A percentile compares a stretch with the other conserved stretches of the same genome.
Evolutionary conservation across 2,113 vertebrate species (phyloP).

Genomic region (Pseudorhombus dupliciocellatus): DNA sequence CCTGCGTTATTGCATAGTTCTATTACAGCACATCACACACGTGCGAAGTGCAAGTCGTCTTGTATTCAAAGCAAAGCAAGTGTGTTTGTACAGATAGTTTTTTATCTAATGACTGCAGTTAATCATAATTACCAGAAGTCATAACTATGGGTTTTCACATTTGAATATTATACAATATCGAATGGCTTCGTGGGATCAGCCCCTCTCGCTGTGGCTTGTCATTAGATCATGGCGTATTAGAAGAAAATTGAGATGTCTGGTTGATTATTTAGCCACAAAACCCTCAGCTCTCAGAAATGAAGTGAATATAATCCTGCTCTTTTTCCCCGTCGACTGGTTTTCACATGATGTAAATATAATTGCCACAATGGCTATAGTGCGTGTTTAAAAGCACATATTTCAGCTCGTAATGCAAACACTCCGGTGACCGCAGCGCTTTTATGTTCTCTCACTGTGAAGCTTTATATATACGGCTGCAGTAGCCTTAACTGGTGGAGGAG

Average conservation of each 20-base stretch:
- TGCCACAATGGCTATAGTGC: conserved; percentile 27
- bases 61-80: conserved; percentile 34
- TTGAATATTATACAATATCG: conserved; percentile 68
- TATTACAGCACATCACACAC: conserved; percentile 27
- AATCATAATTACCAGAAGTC: conserved; percentile 63
- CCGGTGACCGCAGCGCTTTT: conserved; percentile 5
- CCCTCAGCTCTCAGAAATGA: conserved; percentile 62
- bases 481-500: conserved; percentile 43
- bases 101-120: conserved; percentile 51
- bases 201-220: conserved; percentile 48
- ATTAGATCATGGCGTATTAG: conserved; percentile 66
- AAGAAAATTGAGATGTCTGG: conserved; percentile 66
- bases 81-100: conserved; percentile 24
- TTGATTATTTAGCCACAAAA: conserved; percentile 70
- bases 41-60: conserved; percentile 11
- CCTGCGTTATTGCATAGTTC: conserved; percentile 29
- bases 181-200: conserved; percentile 57
- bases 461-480: conserved; percentile 50
- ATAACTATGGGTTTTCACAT: conserved; percentile 60
- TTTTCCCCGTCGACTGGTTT: conserved; percentile 58
- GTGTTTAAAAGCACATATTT: conserved; percentile 34
- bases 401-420: conserved; percentile 16
- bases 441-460: conserved; percentile 40
- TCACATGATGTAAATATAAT: conserved; percentile 42
- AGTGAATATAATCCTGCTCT: conserved; percentile 52